A percentile compares a stretch with the other conserved stretches of the same genome.
Evolutionary conservation across 2,888 invertebrate genomes (phyloP).

Genomic region (Schizaphis graminum): DNA sequence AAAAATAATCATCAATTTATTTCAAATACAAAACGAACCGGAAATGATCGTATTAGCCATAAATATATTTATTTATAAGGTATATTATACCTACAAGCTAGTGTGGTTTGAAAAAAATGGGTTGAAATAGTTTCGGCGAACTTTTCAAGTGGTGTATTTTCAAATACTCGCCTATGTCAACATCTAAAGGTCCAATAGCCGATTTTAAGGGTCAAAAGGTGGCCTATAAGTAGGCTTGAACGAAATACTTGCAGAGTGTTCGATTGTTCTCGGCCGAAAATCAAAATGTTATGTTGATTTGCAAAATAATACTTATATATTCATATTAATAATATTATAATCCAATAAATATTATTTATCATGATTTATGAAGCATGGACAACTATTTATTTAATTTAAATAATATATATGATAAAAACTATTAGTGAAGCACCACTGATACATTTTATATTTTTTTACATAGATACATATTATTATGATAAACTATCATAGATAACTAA

Average conservation of each 20-base stretch:
- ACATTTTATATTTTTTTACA: neutral
- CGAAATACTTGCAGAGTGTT: neutral
- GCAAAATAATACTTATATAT: neutral
- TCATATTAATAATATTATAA: neutral
- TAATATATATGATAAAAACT: neutral
- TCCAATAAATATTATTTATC: neutral
- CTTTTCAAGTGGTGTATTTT: conserved; percentile 28
- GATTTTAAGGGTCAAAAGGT: conserved; percentile 39
- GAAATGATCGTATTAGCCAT: neutral
- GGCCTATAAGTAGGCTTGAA: conserved; percentile 8
- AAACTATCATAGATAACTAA: neutral
- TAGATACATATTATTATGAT: neutral
- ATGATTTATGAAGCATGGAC: neutral
- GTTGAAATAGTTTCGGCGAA: neutral
- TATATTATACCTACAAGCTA: neutral
- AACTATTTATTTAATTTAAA: neutral
- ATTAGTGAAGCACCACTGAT: neutral
- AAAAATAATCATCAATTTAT: neutral
- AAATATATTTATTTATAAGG: neutral
- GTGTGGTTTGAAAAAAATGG: neutral
- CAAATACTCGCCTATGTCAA: conserved; percentile 36
- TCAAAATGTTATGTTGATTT: neutral
- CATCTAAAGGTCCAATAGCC: conserved; percentile 22
- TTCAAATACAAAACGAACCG: neutral
- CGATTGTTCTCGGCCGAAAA: neutral